phyloP scores from a whole-genome alignment of 2,888 invertebrate genomes.

The Phyllotreta striolata region DNA sequence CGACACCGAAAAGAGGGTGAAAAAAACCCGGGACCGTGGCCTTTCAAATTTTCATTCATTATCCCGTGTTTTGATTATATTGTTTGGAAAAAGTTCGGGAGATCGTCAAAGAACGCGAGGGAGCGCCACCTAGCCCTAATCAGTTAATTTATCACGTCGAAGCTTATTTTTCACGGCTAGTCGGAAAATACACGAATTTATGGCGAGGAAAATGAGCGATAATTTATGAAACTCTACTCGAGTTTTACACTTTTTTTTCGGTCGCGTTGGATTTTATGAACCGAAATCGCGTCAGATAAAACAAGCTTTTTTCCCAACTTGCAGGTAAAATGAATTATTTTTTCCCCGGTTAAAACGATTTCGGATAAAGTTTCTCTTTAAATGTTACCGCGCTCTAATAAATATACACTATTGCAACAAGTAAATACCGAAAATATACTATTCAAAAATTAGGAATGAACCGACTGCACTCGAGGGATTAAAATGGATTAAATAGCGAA shows the following conservation, averaged over 20 bases:
- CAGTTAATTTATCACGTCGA: conserved; percentile 16
- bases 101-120: conserved; percentile 8
- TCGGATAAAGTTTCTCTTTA: no score
- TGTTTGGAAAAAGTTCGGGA: conserved; percentile 8
- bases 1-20: no score
- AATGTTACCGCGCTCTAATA: no score
- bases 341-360: no score
- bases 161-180: conserved; percentile 14
- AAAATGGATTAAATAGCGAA: no score
- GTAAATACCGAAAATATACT: no score
- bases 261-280: conserved; percentile 13
- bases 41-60: neutral
- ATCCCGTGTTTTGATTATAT: conserved; percentile 9
- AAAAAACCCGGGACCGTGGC: no score
- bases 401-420: no score
- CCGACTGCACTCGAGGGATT: no score
- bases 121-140: conserved; percentile 9
- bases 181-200: conserved; percentile 15
- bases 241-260: conserved; percentile 10
- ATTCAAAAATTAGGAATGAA: no score
- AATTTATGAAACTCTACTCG: conserved; percentile 18
- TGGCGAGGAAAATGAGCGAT: conserved; percentile 13
- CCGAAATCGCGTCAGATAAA: conserved; percentile 12
- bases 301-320: conserved; percentile 2
- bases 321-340: no score